Evolutionary conservation across 2,888 invertebrate genomes (phyloP), one percentile per base, ranked within the genome.

Genomic region (Lacanobia oleracea): DNA sequence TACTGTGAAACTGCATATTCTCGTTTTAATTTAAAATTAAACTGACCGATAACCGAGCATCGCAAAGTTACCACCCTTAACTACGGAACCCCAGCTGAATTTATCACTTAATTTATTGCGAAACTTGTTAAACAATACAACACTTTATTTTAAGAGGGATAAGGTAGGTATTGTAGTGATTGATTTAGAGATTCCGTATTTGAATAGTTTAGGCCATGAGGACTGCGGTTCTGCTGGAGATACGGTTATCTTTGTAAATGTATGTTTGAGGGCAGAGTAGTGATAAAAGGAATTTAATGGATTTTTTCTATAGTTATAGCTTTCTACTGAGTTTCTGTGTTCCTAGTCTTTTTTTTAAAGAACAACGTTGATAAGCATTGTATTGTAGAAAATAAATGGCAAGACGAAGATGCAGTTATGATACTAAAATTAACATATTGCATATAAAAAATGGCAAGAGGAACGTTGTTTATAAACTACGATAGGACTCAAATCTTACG

Each of bases 41-140:
- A 76, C 83, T 74, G 64, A 79, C 74, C 72, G 65, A 75, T 81
- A 73, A 70, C 83, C 63, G 33, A 57, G 48, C 59, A 66, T 72
- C 57, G 63, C 12, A 50, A 73, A 81, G 69, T 85, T 78, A 53
- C 63, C 27, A 62, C 50, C 54, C 51, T 65, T 69, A 73, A 75
- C 75, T 78, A 74, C 64, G 67, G 40, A 72, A 64, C 57, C 66
- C 66, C 57, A 74, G 67, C 75, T n/a, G 54, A 82, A 84, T 79
- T 73, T 83, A 84, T 79, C 70, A 82, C 73, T 83, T 76, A 76
- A 76, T 85, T 85, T 76, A 81, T 76, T 57, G 63, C 33, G 0
- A 18, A n/a, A 56, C 18, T 43, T 53, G 71, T 33, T 67, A 71
- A 9, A 33, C 60, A 40, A 85, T 67, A 72, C 21, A 43, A 61